Conservation (phyloP, 2,797 vertebrate genomes). For the Acanthis flammea region DNA sequence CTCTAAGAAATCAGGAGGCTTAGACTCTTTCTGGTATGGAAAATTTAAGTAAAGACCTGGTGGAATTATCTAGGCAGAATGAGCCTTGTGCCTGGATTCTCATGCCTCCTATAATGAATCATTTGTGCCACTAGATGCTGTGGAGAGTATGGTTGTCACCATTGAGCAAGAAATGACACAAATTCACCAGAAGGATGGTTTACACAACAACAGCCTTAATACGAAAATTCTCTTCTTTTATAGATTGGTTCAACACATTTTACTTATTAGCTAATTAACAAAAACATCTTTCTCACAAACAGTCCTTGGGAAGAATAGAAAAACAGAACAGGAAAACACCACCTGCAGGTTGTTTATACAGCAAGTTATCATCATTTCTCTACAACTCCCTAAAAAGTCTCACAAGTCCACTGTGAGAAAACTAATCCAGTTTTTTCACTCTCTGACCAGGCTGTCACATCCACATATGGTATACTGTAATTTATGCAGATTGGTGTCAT, state of each 20-base stretch:
- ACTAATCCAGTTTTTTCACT: accelerated
- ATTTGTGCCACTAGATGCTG: background rate
- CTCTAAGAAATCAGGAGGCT: background rate
- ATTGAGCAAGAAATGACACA: background rate
- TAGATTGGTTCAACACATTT: background rate
- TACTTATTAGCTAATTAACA: background rate
- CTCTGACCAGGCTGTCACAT: background rate
- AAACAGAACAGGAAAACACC: background rate
- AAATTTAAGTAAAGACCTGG: background rate
- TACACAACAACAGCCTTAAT: background rate
- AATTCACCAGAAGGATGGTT: background rate
- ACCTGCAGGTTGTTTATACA: background rate
- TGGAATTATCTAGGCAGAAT: background rate
- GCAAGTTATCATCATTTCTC: background rate
- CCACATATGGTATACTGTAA: background rate
- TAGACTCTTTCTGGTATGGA: background rate
- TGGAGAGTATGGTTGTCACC: background rate
- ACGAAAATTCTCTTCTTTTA: background rate
- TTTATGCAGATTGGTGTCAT: background rate
- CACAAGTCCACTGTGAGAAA: background rate
- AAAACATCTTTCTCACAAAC: background rate
- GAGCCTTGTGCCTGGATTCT: background rate
- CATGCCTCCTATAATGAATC: background rate
- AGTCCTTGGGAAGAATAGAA: background rate
- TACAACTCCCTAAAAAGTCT: background rate